A percentile compares a stretch with the other conserved stretches of the same genome.
Conservation (phyloP, 2,113 vertebrate species). For the Polypterus bichir region DNA sequence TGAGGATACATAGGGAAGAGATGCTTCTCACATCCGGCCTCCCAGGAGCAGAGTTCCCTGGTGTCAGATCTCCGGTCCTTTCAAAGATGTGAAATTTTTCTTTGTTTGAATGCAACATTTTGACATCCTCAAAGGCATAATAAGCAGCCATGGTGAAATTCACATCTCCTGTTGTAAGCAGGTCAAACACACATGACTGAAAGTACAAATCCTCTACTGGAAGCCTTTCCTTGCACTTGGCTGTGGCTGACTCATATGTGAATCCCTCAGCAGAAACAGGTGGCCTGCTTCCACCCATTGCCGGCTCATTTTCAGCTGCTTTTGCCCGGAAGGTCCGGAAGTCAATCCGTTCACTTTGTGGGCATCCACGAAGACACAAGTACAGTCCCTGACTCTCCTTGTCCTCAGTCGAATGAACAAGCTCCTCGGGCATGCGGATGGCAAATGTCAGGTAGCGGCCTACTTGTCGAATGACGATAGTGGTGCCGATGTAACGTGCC, state of each 20-base stretch:
- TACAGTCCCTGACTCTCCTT: conserved; percentile 83
- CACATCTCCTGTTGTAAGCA: conserved; percentile 83
- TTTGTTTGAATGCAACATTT: conserved; percentile 86
- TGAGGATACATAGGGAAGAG: conserved; percentile 27
- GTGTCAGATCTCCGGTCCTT: conserved; percentile 44
- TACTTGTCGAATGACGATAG: conserved; percentile 86
- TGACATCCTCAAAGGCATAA: conserved; percentile 89
- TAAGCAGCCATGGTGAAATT: conserved; percentile 97
- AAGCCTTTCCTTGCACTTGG: conserved; percentile 85
- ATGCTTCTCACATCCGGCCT: conserved; percentile 11
- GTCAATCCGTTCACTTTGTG: conserved; percentile 79
- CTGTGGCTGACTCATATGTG: conserved; percentile 65
- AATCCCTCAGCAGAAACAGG: conserved; percentile 35
- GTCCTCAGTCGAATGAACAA: conserved; percentile 81
- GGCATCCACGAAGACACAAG: conserved; percentile 86
- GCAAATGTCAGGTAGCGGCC: conserved; percentile 92
- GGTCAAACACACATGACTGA: conserved; percentile 91
- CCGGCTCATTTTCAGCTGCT: conserved; percentile 35
- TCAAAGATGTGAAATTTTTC: conserved; percentile 79
- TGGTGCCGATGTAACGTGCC: conserved; percentile 90
- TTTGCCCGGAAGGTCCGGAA: conserved; percentile 56
- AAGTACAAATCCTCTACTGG: conserved; percentile 93
- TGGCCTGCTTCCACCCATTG: conserved; percentile 15
- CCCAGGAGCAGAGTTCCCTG: background rate
- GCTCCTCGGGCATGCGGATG: conserved; percentile 84